Evolutionary conservation across 2,113 vertebrate species (phyloP).

Genomic region (Holacanthus passer): DNA sequence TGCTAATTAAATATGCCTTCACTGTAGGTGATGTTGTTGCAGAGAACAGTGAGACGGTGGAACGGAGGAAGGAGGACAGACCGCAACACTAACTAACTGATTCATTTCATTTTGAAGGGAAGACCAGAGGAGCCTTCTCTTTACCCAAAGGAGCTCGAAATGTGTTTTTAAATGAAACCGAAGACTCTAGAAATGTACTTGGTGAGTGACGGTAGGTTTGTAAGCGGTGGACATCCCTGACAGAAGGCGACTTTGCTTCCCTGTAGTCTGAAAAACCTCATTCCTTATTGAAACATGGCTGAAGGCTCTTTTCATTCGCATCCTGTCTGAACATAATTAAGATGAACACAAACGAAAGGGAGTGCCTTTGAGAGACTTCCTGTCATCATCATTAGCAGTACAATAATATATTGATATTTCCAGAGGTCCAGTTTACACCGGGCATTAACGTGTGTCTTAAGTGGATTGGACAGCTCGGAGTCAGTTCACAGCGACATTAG

Average conservation of each 20-base stretch:
- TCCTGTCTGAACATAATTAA: not conserved
- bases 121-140: constrained; percentile 89
- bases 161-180: constrained; percentile 91
- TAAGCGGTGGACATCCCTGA: constrained; percentile 83
- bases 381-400: not conserved
- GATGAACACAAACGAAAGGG: not conserved
- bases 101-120: constrained; percentile 89
- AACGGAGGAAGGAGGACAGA: constrained; percentile 26
- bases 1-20: constrained; percentile 26
- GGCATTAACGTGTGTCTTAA: too few relatives aligned
- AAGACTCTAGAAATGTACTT: constrained; percentile 89
- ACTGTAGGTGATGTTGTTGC: constrained; percentile 19
- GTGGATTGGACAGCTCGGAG: too few relatives aligned
- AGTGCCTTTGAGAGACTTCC: not conserved
- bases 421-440: too few relatives aligned
- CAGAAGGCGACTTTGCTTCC: constrained; percentile 65
- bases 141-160: constrained; percentile 93
- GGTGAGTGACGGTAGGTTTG: constrained; percentile 88
- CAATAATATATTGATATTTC: not conserved
- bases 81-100: constrained; percentile 78
- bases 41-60: not conserved
- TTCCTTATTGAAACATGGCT: constrained; percentile 58
- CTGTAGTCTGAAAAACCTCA: constrained; percentile 19
- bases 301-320: constrained; percentile 54
- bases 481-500: too few relatives aligned